Evolutionary conservation across 2,888 invertebrate genomes (phyloP), one percentile per base, ranked within the genome.

Genomic region (Perizoma affinitatum): DNA sequence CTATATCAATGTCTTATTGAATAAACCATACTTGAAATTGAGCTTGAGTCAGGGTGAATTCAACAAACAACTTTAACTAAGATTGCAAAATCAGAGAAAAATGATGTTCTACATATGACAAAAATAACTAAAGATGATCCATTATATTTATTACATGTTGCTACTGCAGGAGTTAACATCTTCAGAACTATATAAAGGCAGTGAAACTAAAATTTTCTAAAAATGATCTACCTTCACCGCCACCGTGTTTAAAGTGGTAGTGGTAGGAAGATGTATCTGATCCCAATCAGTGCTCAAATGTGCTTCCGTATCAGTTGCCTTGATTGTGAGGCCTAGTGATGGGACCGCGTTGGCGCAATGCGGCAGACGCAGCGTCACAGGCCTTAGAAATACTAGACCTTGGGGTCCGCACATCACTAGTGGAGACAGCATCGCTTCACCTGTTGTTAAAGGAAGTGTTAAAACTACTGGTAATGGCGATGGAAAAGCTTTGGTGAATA

Each of bases 371-470:
- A 98, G 94, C 76, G 98, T 97, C 78, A 98, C 97, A 54, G 98
- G 98, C 82, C 95, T 94, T 63, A 95, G 90, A 92, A 98, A 98
- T 86, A 96, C 96, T 71, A 98, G 94, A 70, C 98, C 96, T 91
- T 97, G 97, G 34, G 98, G 98, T 65, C 98, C 98, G 92, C 98
- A 98, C 97, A 98, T 98, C 79, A 98, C 98, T 78, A 98, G 93
- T 63, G 98, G 98, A 77, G 97, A 97, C 76, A 98, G 94, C 94
- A 98, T 95, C 67, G 97, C 97, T 94, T 98, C 98, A 95, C 98
- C 98, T 98, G 80, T 70, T 66, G 53, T 57, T 68, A 58, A 64
- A 65, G 56, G 43, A 33, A 40, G 0, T 34, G 42, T 74, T 75
- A 69, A 49, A 58, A 48, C 40, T 11, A 34, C 9, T 44, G 36